phyloP scores from a whole-genome alignment of 1,140 invertebrate species.

The Drosophila tani region DNA sequence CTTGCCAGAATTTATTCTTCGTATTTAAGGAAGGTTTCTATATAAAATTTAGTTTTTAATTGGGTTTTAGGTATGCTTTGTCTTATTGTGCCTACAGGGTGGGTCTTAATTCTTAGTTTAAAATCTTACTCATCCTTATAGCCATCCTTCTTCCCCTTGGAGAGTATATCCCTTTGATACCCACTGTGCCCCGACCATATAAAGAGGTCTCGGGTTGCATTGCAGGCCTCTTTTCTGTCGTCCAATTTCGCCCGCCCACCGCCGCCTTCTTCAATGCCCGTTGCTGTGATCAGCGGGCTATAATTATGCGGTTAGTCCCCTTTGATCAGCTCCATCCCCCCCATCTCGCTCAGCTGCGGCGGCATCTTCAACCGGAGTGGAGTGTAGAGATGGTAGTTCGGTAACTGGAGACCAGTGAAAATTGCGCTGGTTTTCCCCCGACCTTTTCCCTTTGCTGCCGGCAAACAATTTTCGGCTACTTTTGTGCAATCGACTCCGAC shows the following conservation, averaged over 20 bases:
- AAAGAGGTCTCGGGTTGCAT: conserved; percentile 9
- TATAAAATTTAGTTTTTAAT: background rate
- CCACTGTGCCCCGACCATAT: conserved; percentile 10
- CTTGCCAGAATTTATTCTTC: background rate
- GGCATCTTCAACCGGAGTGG: conserved; percentile 40
- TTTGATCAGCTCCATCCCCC: conserved; percentile 18
- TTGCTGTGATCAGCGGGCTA: conserved; percentile 50
- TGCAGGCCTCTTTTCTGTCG: conserved; percentile 13
- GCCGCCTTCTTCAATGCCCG: conserved; percentile 17
- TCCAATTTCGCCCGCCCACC: conserved; percentile 44
- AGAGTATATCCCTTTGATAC: background rate
- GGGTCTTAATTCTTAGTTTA: background rate
- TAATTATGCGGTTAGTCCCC: conserved; percentile 69
- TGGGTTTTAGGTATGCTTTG: background rate
- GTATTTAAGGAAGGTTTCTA: background rate
- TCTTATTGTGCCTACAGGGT: background rate
- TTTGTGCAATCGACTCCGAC: conserved; percentile 70
- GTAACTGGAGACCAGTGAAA: conserved; percentile 72
- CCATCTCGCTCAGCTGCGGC: background rate
- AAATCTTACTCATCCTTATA: background rate
- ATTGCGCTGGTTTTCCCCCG: conserved; percentile 59
- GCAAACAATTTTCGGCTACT: conserved; percentile 69
- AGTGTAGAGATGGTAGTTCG: conserved; percentile 4
- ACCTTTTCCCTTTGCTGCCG: conserved; percentile 15
- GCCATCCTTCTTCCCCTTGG: background rate